These are phyloP conservation scores for Diabrotica virgifera DNA, from an alignment of 1,140 invertebrate genomes.

Conservation along the genomic window DNA sequence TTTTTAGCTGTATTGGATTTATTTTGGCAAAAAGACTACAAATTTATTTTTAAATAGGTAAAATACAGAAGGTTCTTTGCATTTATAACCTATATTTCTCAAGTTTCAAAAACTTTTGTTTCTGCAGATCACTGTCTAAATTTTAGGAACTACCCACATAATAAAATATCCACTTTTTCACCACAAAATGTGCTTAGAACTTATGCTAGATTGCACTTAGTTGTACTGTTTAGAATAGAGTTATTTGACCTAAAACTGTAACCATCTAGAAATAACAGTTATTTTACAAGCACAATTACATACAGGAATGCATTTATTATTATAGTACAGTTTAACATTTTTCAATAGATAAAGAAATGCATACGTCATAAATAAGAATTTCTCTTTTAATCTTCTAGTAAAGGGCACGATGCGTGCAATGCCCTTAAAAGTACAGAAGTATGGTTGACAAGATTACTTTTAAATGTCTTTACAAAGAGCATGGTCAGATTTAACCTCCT, in stretches of 20 bases:
- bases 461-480: slow-evolving; percentile 12
- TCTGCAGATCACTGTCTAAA: background rate
- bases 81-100: too few relatives aligned
- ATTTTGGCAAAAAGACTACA: too few relatives aligned
- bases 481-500: too few relatives aligned
- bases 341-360: slow-evolving; percentile 12
- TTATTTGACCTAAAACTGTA: slow-evolving; percentile 49
- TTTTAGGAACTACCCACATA: background rate
- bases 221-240: slow-evolving; percentile 41
- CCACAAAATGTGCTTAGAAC: slow-evolving; percentile 11
- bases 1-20: too few relatives aligned
- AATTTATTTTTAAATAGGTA: too few relatives aligned
- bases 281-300: slow-evolving; percentile 42
- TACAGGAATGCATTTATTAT: slow-evolving; percentile 36
- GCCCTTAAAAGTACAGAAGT: slow-evolving; percentile 36
- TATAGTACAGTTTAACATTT: slow-evolving; percentile 14
- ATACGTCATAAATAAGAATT: slow-evolving; percentile 19
- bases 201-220: slow-evolving; percentile 13
- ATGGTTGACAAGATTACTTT: slow-evolving; percentile 25
- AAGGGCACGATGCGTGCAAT: slow-evolving; percentile 19
- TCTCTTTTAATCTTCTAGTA: slow-evolving; percentile 6
- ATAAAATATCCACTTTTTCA: slow-evolving; percentile 4
- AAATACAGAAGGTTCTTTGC: too few relatives aligned
- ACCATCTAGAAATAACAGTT: slow-evolving; percentile 48
- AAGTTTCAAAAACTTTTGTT: background rate